phyloP scores from a whole-genome alignment of 2,888 invertebrate genomes.

The Athalia cordata region DNA sequence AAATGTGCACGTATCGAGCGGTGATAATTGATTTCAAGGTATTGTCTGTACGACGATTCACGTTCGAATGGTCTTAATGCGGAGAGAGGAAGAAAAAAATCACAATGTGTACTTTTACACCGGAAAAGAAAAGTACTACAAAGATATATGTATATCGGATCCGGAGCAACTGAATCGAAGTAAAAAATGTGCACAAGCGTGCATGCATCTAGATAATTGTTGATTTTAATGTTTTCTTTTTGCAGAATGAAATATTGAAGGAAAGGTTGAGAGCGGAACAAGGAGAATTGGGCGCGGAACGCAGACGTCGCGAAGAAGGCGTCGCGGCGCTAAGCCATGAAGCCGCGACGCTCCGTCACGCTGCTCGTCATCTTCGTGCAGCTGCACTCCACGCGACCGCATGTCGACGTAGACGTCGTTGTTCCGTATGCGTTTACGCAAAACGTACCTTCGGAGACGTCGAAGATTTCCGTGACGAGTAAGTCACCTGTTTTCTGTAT shows the following conservation, averaged over 20 bases:
- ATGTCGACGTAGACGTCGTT: slow-evolving; percentile 74
- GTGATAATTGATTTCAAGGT: slow-evolving; percentile 14
- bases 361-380: slow-evolving; percentile 73
- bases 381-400: slow-evolving; percentile 69
- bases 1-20: too few species aligned
- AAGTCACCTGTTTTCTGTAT: slow-evolving; percentile 56
- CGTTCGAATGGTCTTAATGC: not conserved
- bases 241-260: slow-evolving; percentile 77
- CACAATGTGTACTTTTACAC: not conserved
- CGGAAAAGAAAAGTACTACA: not conserved
- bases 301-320: slow-evolving; percentile 72
- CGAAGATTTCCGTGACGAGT: slow-evolving; percentile 73
- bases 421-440: slow-evolving; percentile 78
- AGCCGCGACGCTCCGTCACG: slow-evolving; percentile 74
- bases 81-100: not conserved
- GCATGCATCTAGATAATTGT: not conserved
- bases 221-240: slow-evolving; percentile 46
- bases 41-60: not conserved
- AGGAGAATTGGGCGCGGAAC: slow-evolving; percentile 74
- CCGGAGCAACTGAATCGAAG: too few species aligned
- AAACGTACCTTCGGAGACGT: slow-evolving; percentile 77
- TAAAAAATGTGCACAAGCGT: not conserved
- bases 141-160: not conserved
- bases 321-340: slow-evolving; percentile 73
- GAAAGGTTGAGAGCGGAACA: slow-evolving; percentile 76